A percentile compares a stretch with the other conserved stretches of the same genome.
Evolutionary conservation across 2,797 vertebrate species (phyloP).

Genomic region (Clarias fuscus): DNA sequence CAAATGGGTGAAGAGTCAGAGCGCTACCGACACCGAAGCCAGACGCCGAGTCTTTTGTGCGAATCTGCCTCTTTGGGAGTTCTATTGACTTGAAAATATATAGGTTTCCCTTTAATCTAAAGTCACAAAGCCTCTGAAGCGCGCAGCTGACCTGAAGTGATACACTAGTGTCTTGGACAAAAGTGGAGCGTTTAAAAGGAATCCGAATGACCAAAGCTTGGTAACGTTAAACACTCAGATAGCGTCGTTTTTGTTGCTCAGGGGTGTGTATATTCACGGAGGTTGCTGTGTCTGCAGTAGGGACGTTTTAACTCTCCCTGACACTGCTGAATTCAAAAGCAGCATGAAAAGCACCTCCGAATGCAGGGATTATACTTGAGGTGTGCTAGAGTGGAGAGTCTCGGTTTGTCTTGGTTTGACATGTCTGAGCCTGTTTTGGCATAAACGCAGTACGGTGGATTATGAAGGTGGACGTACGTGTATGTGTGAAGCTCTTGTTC

Average conservation of each 20-base stretch:
- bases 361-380: constrained; percentile 3
- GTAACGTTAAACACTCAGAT: constrained; percentile 17
- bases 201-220: not conserved
- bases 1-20: not conserved
- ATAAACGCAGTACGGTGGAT: not conserved
- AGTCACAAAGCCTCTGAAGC: constrained; percentile 7
- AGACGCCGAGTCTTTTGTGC: not conserved
- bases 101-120: not conserved
- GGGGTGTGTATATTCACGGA: constrained; percentile 1
- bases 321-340: not conserved
- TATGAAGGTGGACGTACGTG: not conserved
- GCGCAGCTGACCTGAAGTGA: constrained; percentile 2
- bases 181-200: not conserved
- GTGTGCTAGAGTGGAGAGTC: not conserved
- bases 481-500: not conserved
- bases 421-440: not conserved
- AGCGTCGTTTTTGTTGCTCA: not conserved
- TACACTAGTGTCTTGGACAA: constrained; percentile 11
- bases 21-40: not conserved
- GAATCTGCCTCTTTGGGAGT: not conserved
- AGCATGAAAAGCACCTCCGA: constrained; percentile 3
- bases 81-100: not conserved
- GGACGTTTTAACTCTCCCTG: not conserved
- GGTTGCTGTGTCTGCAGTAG: constrained; percentile 6
- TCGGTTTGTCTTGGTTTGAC: not conserved